phyloP scores from a whole-genome alignment of 1,140 invertebrate species.

The Drosophila kohkoa region DNA sequence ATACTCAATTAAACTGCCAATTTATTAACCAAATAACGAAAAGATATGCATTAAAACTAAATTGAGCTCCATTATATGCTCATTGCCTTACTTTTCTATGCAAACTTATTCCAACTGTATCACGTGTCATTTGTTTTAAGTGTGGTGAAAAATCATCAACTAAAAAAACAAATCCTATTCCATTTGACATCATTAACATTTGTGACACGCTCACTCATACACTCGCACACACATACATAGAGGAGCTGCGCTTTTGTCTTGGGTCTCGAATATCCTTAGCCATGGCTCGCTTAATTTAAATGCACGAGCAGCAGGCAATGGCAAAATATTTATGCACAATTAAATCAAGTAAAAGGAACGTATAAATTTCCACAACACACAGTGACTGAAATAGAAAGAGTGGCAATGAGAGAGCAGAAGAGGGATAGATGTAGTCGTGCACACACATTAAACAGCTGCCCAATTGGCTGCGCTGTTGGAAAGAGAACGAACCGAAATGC shows the following conservation, averaged over 20 bases:
- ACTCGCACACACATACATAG: background rate
- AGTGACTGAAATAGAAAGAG: background rate
- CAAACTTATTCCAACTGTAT: background rate
- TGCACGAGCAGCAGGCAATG: conserved; percentile 57
- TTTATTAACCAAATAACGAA: background rate
- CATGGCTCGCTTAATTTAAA: conserved; percentile 64
- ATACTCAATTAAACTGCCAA: too few relatives aligned
- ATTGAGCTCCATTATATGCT: background rate
- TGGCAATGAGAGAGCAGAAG: background rate
- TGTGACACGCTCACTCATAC: conserved; percentile 24
- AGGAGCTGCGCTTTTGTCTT: conserved; percentile 26
- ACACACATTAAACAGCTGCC: conserved; percentile 61
- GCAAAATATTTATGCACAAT: conserved; percentile 81
- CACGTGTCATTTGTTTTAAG: conserved; percentile 29
- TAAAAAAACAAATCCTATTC: conserved; percentile 47
- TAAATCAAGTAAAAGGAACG: conserved; percentile 76
- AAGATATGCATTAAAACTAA: background rate
- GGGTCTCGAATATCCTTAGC: background rate
- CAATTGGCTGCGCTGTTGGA: conserved; percentile 44
- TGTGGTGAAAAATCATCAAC: conserved; percentile 10
- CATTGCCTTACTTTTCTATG: background rate
- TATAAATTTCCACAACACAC: conserved; percentile 64
- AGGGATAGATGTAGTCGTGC: background rate
- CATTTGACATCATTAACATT: conserved; percentile 45
- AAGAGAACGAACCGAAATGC: conserved; percentile 54